phyloP scores from a whole-genome alignment of 2,888 invertebrate genomes.

The Hymenopus coronatus region DNA sequence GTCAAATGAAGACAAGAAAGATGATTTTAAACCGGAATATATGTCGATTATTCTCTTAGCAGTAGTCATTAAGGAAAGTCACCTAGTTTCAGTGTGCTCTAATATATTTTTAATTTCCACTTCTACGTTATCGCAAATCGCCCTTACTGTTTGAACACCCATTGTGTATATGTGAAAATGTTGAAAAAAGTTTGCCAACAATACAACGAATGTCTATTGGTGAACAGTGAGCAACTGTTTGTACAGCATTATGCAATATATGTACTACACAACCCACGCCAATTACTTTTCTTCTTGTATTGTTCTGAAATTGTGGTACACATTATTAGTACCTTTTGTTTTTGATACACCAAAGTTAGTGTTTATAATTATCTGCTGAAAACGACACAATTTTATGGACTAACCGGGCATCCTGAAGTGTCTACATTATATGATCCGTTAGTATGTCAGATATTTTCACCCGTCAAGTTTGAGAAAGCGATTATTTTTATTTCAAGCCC shows the following conservation, averaged over 20 bases:
- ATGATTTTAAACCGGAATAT: conserved; percentile 35
- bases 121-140: conserved; percentile 41
- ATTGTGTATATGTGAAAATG: conserved; percentile 43
- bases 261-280: conserved; percentile 43
- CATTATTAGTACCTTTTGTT: conserved; percentile 35
- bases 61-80: conserved; percentile 39
- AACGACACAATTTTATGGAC: conserved; percentile 40
- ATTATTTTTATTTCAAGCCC: conserved; percentile 14
- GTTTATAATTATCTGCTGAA: conserved; percentile 44
- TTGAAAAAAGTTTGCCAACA: conserved; percentile 41
- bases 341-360: conserved; percentile 38
- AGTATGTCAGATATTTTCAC: not conserved
- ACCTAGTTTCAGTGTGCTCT: conserved; percentile 38
- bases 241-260: conserved; percentile 41
- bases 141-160: conserved; percentile 40
- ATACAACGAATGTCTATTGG: conserved; percentile 41
- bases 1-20: too few relatives aligned
- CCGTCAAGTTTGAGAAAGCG: conserved; percentile 6
- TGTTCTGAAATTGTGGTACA: conserved; percentile 35
- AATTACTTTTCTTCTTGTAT: conserved; percentile 34
- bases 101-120: conserved; percentile 39
- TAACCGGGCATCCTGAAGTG: not conserved
- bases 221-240: conserved; percentile 40
- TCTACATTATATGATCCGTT: not conserved
- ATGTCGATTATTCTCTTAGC: conserved; percentile 39